Base-by-base conservation (phyloP, 2,113 vertebrate species). In the Phalacrocorax aristotelis region DNA sequence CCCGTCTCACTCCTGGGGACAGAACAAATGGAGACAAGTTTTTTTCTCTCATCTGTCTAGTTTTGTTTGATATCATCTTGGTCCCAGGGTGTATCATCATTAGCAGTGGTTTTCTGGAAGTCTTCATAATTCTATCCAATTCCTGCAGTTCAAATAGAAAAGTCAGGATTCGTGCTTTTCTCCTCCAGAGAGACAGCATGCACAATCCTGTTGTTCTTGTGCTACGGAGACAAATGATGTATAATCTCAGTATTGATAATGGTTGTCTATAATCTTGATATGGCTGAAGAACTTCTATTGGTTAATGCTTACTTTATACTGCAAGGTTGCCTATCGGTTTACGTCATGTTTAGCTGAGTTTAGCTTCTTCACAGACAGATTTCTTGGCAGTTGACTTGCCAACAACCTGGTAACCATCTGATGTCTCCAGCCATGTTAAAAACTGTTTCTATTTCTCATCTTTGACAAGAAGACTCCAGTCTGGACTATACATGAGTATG, bases 161-260 rank as follows among this genome's bases (percentile, higher is more conserved):
- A 54, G 6, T 36, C 27, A 62, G n/a, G 13, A 77, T 54, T 60
- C 71, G 18, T 32, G 26, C 15, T 76, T 65, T 82, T 76, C 46
- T 84, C 3, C 38, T 89, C 15, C 46, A 66, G 40, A 83, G 38
- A 75, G 13, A 46, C 32, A 66, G 30, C 38, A 51, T 11, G 11
- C 26, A 54, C 32, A 62, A 8, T 34, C 21, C 11, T 58, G 11
- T 52, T 27, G 5, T 52, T 76, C 65, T 76, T 82, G 34, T 76
- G 29, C 9, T n/a, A 66, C 7, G 0, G 0, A 40, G 11, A 25
- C 1, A 15, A 94, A 68, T 34, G 7, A 3, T n/a, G 13, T 69
- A 29, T n/a, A 69, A 70, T 30, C 34, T 60, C 3, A 2, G 13
- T 54, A 27, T 60, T 83, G 55, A 48, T 49, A 80, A 55, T 17